These are phyloP conservation scores for Chaitophorus viminalis DNA, from an alignment of 2,888 invertebrate genomes.

Conservation along the genomic window DNA sequence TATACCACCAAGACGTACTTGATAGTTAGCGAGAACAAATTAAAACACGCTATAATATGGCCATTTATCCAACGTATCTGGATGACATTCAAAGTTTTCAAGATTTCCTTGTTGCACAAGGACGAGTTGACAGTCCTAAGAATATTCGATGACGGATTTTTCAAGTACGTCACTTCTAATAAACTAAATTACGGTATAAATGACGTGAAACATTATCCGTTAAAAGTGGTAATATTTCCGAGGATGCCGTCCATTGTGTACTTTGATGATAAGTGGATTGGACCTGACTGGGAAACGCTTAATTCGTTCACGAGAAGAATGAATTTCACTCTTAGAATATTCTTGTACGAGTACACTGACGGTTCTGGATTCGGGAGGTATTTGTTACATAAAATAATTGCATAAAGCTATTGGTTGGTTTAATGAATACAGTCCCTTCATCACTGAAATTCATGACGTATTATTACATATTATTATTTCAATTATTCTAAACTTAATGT, in stretches of 20 bases:
- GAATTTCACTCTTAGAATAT: slow-evolving; percentile 36
- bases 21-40: slow-evolving; percentile 27
- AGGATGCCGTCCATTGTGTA: slow-evolving; percentile 25
- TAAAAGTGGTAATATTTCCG: slow-evolving; percentile 27
- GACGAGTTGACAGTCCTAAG: slow-evolving; percentile 24
- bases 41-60: slow-evolving; percentile 7
- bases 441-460: too few relatives aligned
- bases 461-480: too few relatives aligned
- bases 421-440: too few relatives aligned
- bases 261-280: neutral
- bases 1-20: slow-evolving; percentile 44
- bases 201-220: slow-evolving; percentile 16
- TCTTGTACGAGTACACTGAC: neutral
- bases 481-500: too few relatives aligned
- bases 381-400: neutral
- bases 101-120: slow-evolving; percentile 25
- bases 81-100: slow-evolving; percentile 27
- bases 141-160: slow-evolving; percentile 15
- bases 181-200: slow-evolving; percentile 19
- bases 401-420: too few relatives aligned
- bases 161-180: neutral
- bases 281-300: slow-evolving; percentile 38
- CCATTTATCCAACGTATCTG: slow-evolving; percentile 23
- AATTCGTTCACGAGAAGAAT: slow-evolving; percentile 2
- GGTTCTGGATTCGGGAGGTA: slow-evolving; percentile 41